These are phyloP conservation scores for Regulus satrapa DNA, from an alignment of 2,113 vertebrate genomes.

Conservation along the genomic window DNA sequence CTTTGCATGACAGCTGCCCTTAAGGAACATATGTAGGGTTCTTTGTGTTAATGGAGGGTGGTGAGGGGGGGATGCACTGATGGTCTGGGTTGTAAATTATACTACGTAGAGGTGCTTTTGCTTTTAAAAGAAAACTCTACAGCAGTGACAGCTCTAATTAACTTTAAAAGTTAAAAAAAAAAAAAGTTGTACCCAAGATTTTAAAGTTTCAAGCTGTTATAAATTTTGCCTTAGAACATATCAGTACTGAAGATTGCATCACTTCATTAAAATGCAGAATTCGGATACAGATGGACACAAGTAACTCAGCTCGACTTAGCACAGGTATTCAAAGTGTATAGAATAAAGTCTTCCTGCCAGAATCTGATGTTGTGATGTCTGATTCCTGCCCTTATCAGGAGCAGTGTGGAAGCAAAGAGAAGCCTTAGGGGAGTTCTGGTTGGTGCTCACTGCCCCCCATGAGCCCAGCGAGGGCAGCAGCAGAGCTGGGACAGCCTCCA, in stretches of 20 bases:
- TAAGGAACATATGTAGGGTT: not conserved
- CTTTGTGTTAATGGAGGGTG: not conserved
- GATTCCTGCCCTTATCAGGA: not conserved
- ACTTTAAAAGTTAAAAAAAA: not conserved
- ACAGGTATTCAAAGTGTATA: not conserved
- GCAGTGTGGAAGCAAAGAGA: not conserved
- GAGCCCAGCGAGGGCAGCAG: not conserved
- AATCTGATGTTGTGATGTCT: no score
- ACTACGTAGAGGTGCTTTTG: fast-evolving
- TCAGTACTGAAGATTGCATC: not conserved
- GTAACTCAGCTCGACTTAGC: not conserved
- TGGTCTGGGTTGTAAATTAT: not conserved
- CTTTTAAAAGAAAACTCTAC: not conserved
- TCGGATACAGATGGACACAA: not conserved
- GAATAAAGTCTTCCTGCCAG: no score
- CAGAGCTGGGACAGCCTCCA: not conserved
- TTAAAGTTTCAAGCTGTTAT: not conserved
- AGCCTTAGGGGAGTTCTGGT: not conserved
- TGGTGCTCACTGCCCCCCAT: not conserved
- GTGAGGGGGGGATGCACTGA: no score
- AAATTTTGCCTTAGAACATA: not conserved
- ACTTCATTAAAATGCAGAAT: constrained; percentile 7
- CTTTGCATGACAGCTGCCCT: not conserved
- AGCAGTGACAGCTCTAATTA: not conserved
- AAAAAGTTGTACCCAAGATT: not conserved